These are phyloP conservation scores for Tichodroma muraria DNA, from an alignment of 2,113 vertebrate genomes.

Conservation along the genomic window DNA sequence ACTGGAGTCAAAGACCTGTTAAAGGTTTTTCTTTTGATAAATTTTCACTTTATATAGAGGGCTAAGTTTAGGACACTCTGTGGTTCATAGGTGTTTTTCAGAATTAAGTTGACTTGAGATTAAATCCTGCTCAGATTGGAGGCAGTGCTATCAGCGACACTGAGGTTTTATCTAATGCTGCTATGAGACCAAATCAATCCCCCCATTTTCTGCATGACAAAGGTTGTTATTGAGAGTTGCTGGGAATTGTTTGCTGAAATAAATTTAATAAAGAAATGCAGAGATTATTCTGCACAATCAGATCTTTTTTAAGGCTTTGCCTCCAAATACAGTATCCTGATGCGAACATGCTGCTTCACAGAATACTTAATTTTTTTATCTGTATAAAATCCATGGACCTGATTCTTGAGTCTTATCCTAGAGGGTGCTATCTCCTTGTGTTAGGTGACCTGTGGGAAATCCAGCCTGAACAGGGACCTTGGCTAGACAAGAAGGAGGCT, in stretches of 20 bases:
- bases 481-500: neutral
- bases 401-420: neutral
- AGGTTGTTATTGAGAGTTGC: neutral
- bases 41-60: neutral
- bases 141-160: neutral
- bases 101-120: neutral
- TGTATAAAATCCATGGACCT: neutral
- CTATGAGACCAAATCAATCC: neutral
- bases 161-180: neutral
- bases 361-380: neutral
- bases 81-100: neutral
- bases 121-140: neutral
- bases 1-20: neutral
- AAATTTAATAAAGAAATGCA: neutral
- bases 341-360: neutral
- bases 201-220: neutral
- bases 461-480: neutral
- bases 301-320: neutral
- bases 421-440: neutral
- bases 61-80: neutral
- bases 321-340: neutral
- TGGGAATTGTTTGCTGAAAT: neutral
- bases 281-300: neutral
- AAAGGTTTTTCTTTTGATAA: neutral
- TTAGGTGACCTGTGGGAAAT: neutral